A percentile compares a stretch with the other conserved stretches of the same genome.
These are phyloP conservation scores for Etheostoma nigrum DNA, from an alignment of 2,797 vertebrate genomes.

Conservation along the genomic window DNA sequence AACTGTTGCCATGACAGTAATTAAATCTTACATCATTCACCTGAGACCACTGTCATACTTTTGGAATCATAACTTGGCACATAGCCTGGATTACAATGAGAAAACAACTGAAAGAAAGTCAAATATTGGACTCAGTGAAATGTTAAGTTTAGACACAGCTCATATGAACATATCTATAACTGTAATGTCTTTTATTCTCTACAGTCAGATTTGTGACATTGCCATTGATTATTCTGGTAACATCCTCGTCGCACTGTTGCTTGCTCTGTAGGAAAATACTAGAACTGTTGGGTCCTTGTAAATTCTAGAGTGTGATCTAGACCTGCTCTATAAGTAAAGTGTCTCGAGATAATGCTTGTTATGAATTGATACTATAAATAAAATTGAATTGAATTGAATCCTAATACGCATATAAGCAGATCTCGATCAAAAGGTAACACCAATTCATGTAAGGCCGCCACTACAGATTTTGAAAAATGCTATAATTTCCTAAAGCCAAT, in stretches of 20 bases:
- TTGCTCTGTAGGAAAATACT: too few species aligned
- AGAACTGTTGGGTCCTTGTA: too few species aligned
- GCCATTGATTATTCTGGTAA: too few species aligned
- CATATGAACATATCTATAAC: neutral
- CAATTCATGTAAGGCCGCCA: neutral
- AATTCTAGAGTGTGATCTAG: too few species aligned
- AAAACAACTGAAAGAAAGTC: slow-evolving; percentile 5
- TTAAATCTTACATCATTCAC: slow-evolving; percentile 43
- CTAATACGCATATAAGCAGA: neutral
- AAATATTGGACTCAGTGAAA: slow-evolving; percentile 14
- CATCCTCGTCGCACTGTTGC: too few species aligned
- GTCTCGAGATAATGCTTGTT: too few species aligned
- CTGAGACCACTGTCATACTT: slow-evolving; percentile 15
- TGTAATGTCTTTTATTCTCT: neutral
- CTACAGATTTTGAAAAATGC: neutral
- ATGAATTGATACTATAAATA: too few species aligned
- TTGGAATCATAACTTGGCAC: slow-evolving; percentile 18
- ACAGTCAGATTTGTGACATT: too few species aligned
- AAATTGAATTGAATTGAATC: too few species aligned
- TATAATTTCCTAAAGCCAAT: neutral
- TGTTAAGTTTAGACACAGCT: slow-evolving; percentile 4
- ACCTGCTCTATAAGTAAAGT: too few species aligned
- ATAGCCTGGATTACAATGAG: neutral
- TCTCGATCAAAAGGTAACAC: neutral
- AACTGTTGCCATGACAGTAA: slow-evolving; percentile 29